A percentile compares a stretch with the other conserved stretches of the same genome.
These are phyloP conservation scores for Drosophila tanythrix DNA, from an alignment of 2,888 invertebrate species.

Conservation along the genomic window DNA sequence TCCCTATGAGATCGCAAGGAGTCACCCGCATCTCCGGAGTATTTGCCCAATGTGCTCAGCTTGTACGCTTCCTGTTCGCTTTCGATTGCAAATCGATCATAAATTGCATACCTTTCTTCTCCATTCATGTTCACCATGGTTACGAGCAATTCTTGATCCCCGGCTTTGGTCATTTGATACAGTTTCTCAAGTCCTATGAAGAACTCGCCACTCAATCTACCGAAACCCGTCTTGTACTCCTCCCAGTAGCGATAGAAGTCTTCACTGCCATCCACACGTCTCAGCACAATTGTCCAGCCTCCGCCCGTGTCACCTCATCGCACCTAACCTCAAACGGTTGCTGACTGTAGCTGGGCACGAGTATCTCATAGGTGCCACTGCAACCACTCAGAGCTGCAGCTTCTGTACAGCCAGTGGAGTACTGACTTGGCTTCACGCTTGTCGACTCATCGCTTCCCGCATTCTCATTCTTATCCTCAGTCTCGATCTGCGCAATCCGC, in stretches of 20 bases:
- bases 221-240: conserved; percentile 87
- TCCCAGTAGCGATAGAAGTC: conserved; percentile 88
- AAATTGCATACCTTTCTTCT: conserved; percentile 87
- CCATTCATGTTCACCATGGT: conserved; percentile 87
- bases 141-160: conserved; percentile 87
- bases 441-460: not conserved
- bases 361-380: conserved; percentile 81
- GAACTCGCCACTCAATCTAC: conserved; percentile 89
- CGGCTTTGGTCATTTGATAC: conserved; percentile 84
- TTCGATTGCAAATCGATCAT: conserved; percentile 88
- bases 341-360: conserved; percentile 85
- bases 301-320: conserved; percentile 86
- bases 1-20: conserved; percentile 89
- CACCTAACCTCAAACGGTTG: conserved; percentile 87
- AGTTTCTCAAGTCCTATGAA: conserved; percentile 90
- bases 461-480: conserved; percentile 5
- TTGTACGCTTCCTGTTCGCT: conserved; percentile 88
- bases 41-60: conserved; percentile 88
- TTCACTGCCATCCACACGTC: conserved; percentile 88
- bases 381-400: conserved; percentile 35
- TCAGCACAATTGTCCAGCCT: conserved; percentile 89
- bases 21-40: conserved; percentile 89
- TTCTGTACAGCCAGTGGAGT: conserved; percentile 64
- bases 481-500: conserved; percentile 2
- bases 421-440: conserved; percentile 5